Base-by-base conservation (phyloP, 2,113 vertebrate genomes). In the Chascanopsetta lugubris region DNA sequence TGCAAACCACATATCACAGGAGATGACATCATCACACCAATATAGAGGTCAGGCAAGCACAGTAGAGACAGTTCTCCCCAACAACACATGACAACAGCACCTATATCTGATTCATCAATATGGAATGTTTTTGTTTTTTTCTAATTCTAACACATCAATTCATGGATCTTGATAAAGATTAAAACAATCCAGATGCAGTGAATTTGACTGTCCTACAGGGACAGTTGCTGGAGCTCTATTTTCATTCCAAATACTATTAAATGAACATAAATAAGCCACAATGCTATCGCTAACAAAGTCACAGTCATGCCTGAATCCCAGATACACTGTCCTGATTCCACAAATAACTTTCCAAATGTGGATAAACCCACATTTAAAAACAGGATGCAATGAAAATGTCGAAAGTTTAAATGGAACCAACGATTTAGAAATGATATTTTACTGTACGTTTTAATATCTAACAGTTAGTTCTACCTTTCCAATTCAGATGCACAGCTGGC, bases 31-130 rank as follows among this genome's bases (percentile, higher is more conserved):
- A 36, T 43, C 18, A 58, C 4, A 27, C 3, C 45, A 22, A 26
- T 4, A 69, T 63, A 9, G 43, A 32, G 36, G 36, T 8, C 20
- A 6, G 49, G 1, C 34, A 68, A 56, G 59, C 40, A 9, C 24
- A 65, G 38, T 43, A 47, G 75, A 61, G 60, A 38, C 15, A 25
- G 22, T 22, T 50, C 27, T 30, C 2, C 34, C 25, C 63, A 56
- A 80, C 77, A n/a, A n/a, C n/a, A n/a, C n/a, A n/a, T n/a, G n/a
- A n/a, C n/a, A n/a, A n/a, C n/a, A n/a, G n/a, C n/a, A n/a, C n/a
- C n/a, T n/a, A n/a, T n/a, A n/a, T 72, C 63, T 7, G 43, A 79
- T 72, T 61, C 50, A 65, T 83, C 64, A 65, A 54, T 66, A 57
- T 17, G n/a, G 25, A 36, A 9, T 34, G 32, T 11, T 34, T 34